phyloP scores from a whole-genome alignment of 2,888 invertebrate species.

The Zaprionus lineosus region DNA sequence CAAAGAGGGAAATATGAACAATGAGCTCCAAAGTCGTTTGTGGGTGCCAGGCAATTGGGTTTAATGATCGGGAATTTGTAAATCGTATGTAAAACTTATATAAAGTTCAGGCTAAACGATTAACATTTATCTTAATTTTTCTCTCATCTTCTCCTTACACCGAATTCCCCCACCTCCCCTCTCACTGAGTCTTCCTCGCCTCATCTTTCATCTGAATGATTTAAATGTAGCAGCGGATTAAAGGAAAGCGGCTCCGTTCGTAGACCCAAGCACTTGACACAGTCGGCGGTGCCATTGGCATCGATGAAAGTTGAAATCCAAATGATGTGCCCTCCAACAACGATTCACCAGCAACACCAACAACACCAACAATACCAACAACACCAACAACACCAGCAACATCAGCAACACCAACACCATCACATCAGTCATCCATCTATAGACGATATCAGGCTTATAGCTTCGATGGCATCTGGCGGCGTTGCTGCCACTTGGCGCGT shows the following conservation, averaged over 20 bases:
- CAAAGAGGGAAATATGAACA: conserved; percentile 15
- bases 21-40: conserved; percentile 13
- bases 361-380: neutral
- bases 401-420: conserved; percentile 23
- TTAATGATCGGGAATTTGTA: conserved; percentile 70
- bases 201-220: conserved; percentile 51
- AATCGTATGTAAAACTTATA: conserved; percentile 47
- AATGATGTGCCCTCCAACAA: conserved; percentile 37
- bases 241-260: conserved; percentile 27
- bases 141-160: neutral
- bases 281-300: conserved; percentile 49
- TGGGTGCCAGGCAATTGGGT: conserved; percentile 39
- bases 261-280: conserved; percentile 60
- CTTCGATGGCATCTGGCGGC: conserved; percentile 51
- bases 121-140: conserved; percentile 14
- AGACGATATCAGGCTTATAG: conserved; percentile 39
- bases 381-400: neutral
- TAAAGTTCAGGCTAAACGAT: conserved; percentile 33
- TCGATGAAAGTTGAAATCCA: conserved; percentile 70
- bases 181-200: neutral
- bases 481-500: conserved; percentile 50
- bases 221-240: conserved; percentile 65
- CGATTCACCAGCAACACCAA: conserved; percentile 21
- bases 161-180: too few relatives aligned
- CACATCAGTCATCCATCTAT: conserved; percentile 1